Base-by-base conservation (phyloP, 2,888 invertebrate genomes). In the Caenorhabditis sinica region DNA sequence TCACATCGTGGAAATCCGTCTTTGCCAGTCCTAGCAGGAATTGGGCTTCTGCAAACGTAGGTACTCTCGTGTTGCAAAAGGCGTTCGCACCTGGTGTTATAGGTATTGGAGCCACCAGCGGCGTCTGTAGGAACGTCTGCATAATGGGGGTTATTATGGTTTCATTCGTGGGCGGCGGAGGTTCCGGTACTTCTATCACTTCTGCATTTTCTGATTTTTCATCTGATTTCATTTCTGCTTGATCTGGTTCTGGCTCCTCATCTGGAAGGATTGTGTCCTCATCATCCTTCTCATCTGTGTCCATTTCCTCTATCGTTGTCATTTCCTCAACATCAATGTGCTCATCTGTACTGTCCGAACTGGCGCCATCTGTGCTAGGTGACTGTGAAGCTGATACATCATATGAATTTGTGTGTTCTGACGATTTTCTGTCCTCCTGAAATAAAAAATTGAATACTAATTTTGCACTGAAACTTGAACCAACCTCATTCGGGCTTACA, bases 341-440 rank as follows among this genome's bases (percentile, higher is more conserved):
- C 17, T 86, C 84, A 43, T 85, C 82, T 2, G 30, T 25, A 20
- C 45, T 72, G 30, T 56, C 79, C 17, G 65, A 76, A 4, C 74
- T 63, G n/a, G 82, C 85, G 3, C 83, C 85, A 20, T 80, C 76
- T 60, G 83, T 86, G 65, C 75, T 74, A 8, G 88, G 88, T 11
- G 85, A 84, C 56, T 83, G 85, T 9, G 88, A 86, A 9, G 88
- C 85, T 20, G 86, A 86, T 40, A 82, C 85, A 66, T 88, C 88
- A 43, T 88, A 88, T 6, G 85, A 85, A 40, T 85, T 76, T 17
- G 85, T 86, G 72, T 86, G 83, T 25, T 88, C 85, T 23, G 71
- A 71, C 0, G 82, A 77, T 60, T 82, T 85, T 61, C 83, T 49
- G 53, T 68, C 82, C 20, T 83, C 83, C 86, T 86, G 69, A 23